Evolutionary conservation across 2,797 vertebrate genomes (phyloP), one percentile per base, ranked within the genome.

Genomic region (Megalops cyprinoides): DNA sequence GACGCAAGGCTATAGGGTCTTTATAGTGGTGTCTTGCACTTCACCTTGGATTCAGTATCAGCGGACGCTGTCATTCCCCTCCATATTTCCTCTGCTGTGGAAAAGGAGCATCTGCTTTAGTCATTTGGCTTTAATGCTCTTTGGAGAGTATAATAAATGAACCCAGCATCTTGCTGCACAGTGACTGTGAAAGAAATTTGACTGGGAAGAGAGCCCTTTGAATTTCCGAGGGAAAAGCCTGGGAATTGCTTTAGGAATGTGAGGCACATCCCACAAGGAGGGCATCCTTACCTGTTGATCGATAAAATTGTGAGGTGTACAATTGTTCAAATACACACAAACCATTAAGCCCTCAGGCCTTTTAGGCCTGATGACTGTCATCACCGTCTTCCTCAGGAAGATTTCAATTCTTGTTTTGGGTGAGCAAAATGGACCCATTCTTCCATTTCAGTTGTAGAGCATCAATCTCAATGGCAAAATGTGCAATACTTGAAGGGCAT

Each of bases 31-130:
- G 28, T 73, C 28, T 39, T 8, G 28, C 12, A 8, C 14, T 4
- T 42, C 65, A 2, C 15, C 20, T 39, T 62, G 12, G 28, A 8
- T 8, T 25, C 28, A 14, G 18, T 37, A 34, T 7, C 62, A 10
- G 15, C 28, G 67, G 31, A 34, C 62, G 15, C 62, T 46, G 44
- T 9, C 42, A 20, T 34, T 25, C 4, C 20, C 9, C 69, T 46
- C 20, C 20, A 0, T 46, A 34, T 46, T 44, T 73, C 39, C 42
- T n/a, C 18, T 14, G 42, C 3, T 42, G 10, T 3, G 23, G 42
- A 73, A 42, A 69, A 73, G 23, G 46, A 3, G 39, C 69, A 73
- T 44, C 69, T 73, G 69, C 42, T 73, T 46, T 46, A n/a, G 42
- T n/a, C 4, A 25, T 73, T 48, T 8, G n/a, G 69, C 69, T 73